Evolutionary conservation across 2,888 invertebrate genomes (phyloP).

Genomic region (Alentia gelatinosa): DNA sequence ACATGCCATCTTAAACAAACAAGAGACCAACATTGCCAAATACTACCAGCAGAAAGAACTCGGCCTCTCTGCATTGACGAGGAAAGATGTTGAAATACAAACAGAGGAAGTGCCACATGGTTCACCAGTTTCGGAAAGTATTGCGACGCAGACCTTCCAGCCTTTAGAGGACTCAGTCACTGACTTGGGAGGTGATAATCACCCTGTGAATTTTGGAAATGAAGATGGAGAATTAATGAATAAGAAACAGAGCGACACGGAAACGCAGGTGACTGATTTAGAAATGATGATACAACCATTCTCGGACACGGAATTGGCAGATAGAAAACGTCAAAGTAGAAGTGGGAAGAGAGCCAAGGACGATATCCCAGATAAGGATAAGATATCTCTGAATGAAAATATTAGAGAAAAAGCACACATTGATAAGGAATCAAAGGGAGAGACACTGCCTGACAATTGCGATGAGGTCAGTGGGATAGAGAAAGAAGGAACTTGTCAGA

Average conservation of each 20-base stretch:
- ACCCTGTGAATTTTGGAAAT: background rate
- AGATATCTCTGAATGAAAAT: too few relatives aligned
- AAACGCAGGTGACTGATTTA: background rate
- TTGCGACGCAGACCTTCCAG: background rate
- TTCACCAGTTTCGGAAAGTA: background rate
- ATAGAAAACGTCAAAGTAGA: background rate
- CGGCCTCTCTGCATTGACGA: background rate
- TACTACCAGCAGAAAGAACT: background rate
- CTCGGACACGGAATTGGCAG: background rate
- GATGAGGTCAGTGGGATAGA: too few relatives aligned
- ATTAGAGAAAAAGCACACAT: too few relatives aligned
- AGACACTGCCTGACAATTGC: too few relatives aligned
- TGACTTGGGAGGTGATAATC: background rate
- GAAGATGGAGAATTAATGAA: background rate
- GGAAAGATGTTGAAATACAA: background rate
- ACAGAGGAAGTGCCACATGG: background rate
- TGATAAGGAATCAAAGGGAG: too few relatives aligned
- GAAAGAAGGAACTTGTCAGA: too few relatives aligned
- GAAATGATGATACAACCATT: background rate
- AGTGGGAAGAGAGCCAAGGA: background rate
- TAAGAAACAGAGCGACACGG: too few relatives aligned
- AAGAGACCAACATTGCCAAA: background rate
- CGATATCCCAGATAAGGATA: background rate
- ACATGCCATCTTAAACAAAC: background rate
- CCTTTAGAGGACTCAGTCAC: background rate